phyloP scores from a whole-genome alignment of 2,888 invertebrate genomes.

The Tipula unca region DNA sequence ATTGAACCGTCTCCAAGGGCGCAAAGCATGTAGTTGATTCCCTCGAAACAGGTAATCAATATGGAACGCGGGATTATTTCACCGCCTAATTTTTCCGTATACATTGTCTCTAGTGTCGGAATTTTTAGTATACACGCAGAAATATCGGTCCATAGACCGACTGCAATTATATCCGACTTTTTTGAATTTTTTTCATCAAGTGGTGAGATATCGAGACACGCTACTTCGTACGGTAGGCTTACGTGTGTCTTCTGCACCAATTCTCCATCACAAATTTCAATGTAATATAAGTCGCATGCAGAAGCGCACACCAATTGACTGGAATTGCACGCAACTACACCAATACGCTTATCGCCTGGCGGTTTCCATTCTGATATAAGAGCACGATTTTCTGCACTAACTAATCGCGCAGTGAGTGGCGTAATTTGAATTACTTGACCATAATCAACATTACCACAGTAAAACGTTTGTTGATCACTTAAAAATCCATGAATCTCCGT shows the following conservation, averaged over 20 bases:
- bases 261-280: conserved; percentile 59
- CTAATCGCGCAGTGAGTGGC: conserved; percentile 60
- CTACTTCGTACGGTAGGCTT: conserved; percentile 86
- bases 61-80: conserved; percentile 97
- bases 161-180: conserved; percentile 66
- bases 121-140: conserved; percentile 78
- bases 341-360: conserved; percentile 63
- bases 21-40: conserved; percentile 77
- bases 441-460: conserved; percentile 80
- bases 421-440: conserved; percentile 69
- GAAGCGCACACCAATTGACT: conserved; percentile 75
- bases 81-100: conserved; percentile 82
- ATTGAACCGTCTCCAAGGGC: conserved; percentile 97
- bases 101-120: conserved; percentile 70
- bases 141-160: conserved; percentile 96
- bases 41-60: conserved; percentile 89
- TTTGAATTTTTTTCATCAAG: conserved; percentile 52
- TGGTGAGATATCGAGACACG: conserved; percentile 90
- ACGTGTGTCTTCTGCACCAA: conserved; percentile 56
- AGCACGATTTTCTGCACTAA: conserved; percentile 56
- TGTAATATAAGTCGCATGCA: conserved; percentile 77
- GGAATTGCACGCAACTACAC: conserved; percentile 77
- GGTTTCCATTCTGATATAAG: conserved; percentile 67
- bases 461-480: conserved; percentile 87
- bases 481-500: conserved; percentile 89